phyloP scores from a whole-genome alignment of 2,113 vertebrate species.

The Actinemys pallida region DNA sequence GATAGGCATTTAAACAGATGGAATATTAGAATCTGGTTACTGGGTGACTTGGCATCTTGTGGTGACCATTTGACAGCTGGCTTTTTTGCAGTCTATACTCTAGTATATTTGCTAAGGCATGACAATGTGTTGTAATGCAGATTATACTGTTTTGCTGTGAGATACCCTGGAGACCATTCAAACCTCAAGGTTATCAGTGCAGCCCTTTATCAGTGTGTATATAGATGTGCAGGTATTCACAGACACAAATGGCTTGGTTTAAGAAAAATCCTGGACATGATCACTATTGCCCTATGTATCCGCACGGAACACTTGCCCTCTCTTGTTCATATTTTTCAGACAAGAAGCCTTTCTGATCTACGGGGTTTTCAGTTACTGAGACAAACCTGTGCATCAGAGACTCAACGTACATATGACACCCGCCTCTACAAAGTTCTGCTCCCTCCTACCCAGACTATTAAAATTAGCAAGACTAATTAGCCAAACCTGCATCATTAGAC shows the following conservation, averaged over 20 bases:
- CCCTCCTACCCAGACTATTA: not conserved
- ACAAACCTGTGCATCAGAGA: not conserved
- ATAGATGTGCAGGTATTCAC: not conserved
- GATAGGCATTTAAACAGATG: accelerated
- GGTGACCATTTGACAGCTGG: not conserved
- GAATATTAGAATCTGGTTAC: not conserved
- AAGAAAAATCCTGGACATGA: not conserved
- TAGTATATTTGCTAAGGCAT: not conserved
- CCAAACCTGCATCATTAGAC: not conserved
- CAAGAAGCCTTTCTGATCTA: constrained; percentile 3
- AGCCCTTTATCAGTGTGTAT: not conserved
- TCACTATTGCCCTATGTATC: not conserved
- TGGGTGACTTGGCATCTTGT: constrained; percentile 5
- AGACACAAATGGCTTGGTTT: not conserved
- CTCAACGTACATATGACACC: not conserved
- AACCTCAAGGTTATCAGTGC: not conserved
- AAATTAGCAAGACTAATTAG: not conserved
- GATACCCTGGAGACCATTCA: not conserved
- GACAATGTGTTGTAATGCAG: not conserved
- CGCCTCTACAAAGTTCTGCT: not conserved
- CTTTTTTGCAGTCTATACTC: not conserved
- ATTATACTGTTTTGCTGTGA: not conserved
- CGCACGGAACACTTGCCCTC: not conserved
- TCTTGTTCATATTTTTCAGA: not conserved
- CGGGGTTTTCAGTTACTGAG: constrained; percentile 1